Conservation (phyloP, 2,797 vertebrate species). For the Pseudopleuronectes americanus region DNA sequence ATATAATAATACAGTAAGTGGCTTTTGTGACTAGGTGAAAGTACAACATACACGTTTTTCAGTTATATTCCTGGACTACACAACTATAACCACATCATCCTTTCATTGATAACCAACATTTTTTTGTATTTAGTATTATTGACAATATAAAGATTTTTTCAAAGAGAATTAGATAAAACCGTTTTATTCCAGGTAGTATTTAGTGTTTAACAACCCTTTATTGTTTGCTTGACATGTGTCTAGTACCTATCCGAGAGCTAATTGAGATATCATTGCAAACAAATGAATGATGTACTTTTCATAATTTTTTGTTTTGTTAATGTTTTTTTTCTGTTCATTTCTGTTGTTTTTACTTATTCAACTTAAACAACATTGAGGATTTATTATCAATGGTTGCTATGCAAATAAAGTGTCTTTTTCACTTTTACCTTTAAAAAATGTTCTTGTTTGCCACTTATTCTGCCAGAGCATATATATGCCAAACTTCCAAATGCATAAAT, state of each 20-base stretch:
- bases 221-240: constrained; percentile 15
- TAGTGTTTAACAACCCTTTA: constrained; percentile 4
- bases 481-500: constrained; percentile 1
- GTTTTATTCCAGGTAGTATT: background rate
- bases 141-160: constrained; percentile 25
- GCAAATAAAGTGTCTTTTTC: constrained; percentile 5
- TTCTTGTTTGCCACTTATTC: background rate
- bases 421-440: background rate
- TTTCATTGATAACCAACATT: background rate
- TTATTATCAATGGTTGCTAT: background rate
- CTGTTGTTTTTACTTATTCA: constrained; percentile 37
- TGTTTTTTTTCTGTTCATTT: constrained; percentile 27
- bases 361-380: constrained; percentile 11
- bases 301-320: constrained; percentile 26
- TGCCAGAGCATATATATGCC: constrained; percentile 1
- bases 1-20: constrained; percentile 72
- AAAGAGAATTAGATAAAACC: constrained; percentile 16
- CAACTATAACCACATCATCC: constrained; percentile 2
- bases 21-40: constrained; percentile 68
- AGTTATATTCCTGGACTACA: constrained; percentile 1
- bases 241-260: constrained; percentile 6
- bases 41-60: background rate
- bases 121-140: constrained; percentile 18
- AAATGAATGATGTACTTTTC: constrained; percentile 25
- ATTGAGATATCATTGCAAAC: background rate